phyloP scores from a whole-genome alignment of 2,113 vertebrate genomes.

The Craseonycteris thonglongyai region DNA sequence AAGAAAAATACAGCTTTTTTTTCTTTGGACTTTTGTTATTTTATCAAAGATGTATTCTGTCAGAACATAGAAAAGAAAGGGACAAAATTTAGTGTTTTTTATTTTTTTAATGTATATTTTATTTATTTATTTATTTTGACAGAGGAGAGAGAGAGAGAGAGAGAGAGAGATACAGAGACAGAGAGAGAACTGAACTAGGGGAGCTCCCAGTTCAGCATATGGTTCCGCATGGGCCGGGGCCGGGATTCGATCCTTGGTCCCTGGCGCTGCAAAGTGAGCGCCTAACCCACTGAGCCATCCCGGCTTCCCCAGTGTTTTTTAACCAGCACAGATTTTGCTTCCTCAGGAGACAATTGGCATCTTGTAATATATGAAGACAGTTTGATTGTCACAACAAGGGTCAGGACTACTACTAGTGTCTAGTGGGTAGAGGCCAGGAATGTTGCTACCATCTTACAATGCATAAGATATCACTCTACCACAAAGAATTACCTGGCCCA shows the following conservation, averaged over 20 bases:
- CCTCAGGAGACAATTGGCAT: neutral
- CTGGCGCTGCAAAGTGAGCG: too few relatives aligned
- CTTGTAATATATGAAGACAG: neutral
- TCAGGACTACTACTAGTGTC: neutral
- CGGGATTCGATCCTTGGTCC: too few relatives aligned
- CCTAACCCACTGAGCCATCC: too few relatives aligned
- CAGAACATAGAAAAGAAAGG: fast-evolving
- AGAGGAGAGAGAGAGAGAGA: too few relatives aligned
- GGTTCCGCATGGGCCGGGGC: too few relatives aligned
- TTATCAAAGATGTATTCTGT: neutral
- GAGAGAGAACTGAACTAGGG: too few relatives aligned
- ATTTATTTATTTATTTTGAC: too few relatives aligned
- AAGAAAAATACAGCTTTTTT: neutral
- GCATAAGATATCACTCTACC: neutral
- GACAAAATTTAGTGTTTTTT: neutral
- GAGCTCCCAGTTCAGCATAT: too few relatives aligned
- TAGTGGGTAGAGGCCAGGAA: neutral
- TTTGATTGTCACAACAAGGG: neutral
- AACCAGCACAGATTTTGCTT: neutral
- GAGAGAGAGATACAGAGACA: too few relatives aligned
- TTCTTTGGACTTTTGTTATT: neutral
- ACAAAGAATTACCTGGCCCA: neutral
- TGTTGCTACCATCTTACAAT: neutral
- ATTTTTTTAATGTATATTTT: too few relatives aligned
- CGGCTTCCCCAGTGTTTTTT: neutral